Conservation (phyloP, 92 coral and sea anemone species). For the Zoanthus sansibaricus region DNA sequence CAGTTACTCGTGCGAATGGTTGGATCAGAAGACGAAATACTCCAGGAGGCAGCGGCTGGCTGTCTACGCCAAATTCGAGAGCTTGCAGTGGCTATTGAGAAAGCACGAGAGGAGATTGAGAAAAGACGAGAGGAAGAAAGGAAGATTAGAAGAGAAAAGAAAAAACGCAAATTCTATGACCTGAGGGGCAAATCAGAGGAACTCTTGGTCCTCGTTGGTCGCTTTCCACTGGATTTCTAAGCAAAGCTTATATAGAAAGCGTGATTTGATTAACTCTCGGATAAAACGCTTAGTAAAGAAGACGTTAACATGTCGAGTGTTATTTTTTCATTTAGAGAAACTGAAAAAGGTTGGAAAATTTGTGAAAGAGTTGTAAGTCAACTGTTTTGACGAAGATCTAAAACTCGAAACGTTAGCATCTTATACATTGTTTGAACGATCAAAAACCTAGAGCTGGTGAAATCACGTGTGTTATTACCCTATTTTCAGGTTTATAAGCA, state of each 20-base stretch:
- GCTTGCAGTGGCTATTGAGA: slow-evolving; percentile 85
- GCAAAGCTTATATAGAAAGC: neutral
- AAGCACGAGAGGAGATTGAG: slow-evolving; percentile 62
- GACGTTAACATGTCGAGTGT: too few species aligned
- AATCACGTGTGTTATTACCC: too few species aligned
- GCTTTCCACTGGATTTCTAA: neutral
- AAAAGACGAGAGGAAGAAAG: slow-evolving; percentile 19
- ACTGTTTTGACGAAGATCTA: too few species aligned
- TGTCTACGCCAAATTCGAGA: slow-evolving; percentile 84
- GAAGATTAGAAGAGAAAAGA: neutral
- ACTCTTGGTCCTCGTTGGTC: neutral
- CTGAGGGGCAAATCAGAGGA: neutral
- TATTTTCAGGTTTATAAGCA: too few species aligned
- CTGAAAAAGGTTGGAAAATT: too few species aligned
- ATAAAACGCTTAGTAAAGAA: too few species aligned
- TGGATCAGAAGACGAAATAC: slow-evolving; percentile 87
- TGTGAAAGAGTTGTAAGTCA: too few species aligned
- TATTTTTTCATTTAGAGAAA: too few species aligned
- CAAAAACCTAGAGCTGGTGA: too few species aligned
- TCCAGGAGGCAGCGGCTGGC: slow-evolving; percentile 95
- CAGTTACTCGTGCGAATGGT: slow-evolving; percentile 91
- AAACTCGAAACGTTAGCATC: too few species aligned
- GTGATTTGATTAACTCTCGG: too few species aligned
- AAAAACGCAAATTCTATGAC: neutral
- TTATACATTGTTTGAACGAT: too few species aligned